Conservation (phyloP, 2,888 invertebrate genomes). For the Melanchra persicariae region DNA sequence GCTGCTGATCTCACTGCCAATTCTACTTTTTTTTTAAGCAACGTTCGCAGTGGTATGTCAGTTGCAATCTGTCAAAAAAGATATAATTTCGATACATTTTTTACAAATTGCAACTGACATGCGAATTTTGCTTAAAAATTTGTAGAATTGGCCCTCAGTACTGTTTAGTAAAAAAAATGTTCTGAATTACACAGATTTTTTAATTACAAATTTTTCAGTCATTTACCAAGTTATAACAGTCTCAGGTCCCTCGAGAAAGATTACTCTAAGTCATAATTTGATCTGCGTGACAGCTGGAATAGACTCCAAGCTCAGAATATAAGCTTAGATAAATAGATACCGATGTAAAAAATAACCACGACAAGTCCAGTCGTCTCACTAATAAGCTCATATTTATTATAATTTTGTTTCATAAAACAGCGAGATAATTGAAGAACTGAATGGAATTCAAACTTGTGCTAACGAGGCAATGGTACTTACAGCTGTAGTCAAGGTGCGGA, state of each 20-base stretch:
- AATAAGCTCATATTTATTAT: slow-evolving; percentile 28
- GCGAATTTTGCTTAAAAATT: too few relatives aligned
- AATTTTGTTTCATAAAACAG: slow-evolving; percentile 48
- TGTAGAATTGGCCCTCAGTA: too few relatives aligned
- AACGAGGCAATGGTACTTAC: slow-evolving; percentile 36
- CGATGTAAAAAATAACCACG: neutral
- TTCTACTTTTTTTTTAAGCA: too few relatives aligned
- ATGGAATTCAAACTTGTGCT: slow-evolving; percentile 50
- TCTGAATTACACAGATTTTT: too few relatives aligned
- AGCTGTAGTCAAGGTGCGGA: slow-evolving; percentile 40
- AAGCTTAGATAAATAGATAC: neutral
- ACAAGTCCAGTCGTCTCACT: neutral
- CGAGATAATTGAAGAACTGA: slow-evolving; percentile 49
- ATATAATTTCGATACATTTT: too few relatives aligned
- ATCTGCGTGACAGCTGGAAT: too few relatives aligned
- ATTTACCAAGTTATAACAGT: neutral
- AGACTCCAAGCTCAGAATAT: neutral
- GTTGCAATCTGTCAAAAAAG: too few relatives aligned
- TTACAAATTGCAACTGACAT: too few relatives aligned
- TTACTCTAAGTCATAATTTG: neutral
- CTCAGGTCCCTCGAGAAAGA: neutral
- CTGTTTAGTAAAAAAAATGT: too few relatives aligned
- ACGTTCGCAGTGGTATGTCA: too few relatives aligned
- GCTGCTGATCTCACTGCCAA: too few relatives aligned
- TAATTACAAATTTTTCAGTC: neutral